phyloP scores from a whole-genome alignment of 2,113 vertebrate genomes.

The Crypturellus undulatus region DNA sequence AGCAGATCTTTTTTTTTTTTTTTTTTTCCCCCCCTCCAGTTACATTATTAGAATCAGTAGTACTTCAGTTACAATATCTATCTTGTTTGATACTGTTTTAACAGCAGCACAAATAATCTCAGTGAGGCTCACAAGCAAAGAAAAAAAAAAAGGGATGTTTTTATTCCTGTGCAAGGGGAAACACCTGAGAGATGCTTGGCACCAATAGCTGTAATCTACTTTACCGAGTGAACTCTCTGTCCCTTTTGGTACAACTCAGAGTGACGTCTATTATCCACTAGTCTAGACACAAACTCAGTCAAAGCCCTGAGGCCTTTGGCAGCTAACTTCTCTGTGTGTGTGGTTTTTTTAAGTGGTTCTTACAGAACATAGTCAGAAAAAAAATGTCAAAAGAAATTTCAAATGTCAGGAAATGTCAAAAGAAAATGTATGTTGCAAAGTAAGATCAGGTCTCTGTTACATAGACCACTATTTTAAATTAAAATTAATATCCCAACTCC shows the following conservation, averaged over 20 bases:
- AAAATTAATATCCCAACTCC: neutral
- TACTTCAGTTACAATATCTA: neutral
- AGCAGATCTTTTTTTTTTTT: neutral
- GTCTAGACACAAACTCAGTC: neutral
- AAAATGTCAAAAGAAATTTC: neutral
- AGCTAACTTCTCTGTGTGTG: neutral
- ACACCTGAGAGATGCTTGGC: neutral
- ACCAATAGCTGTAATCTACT: neutral
- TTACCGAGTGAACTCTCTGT: neutral
- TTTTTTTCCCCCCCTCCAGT: neutral
- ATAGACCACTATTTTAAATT: accelerated
- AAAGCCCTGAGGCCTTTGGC: neutral
- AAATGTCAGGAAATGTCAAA: neutral
- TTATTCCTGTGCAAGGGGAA: neutral
- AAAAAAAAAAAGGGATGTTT: neutral
- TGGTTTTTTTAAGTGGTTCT: neutral
- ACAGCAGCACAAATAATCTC: neutral
- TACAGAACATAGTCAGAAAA: neutral
- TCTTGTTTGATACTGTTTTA: accelerated
- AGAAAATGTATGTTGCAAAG: neutral
- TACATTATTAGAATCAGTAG: accelerated
- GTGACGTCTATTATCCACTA: neutral
- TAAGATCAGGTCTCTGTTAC: accelerated
- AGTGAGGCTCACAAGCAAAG: neutral
- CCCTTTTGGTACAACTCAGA: neutral